These are phyloP conservation scores for Phasianus colchicus DNA, from an alignment of 2,113 vertebrate species.

Conservation along the genomic window DNA sequence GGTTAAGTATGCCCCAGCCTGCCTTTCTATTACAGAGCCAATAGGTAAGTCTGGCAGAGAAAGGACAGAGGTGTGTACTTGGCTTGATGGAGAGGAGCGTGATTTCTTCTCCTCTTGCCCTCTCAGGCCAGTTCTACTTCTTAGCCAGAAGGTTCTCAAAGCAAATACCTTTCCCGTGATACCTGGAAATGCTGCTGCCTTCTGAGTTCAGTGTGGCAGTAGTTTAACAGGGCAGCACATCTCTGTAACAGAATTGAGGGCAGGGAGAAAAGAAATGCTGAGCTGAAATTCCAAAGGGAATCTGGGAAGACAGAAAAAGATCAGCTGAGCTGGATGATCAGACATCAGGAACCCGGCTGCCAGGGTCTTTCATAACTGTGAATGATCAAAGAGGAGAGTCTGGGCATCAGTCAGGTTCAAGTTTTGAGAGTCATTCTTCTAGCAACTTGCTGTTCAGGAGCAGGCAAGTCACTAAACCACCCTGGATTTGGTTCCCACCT, in stretches of 20 bases:
- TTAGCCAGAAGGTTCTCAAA: background rate
- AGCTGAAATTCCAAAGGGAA: background rate
- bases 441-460: slow-evolving; percentile 1
- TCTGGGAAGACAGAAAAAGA: background rate
- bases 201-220: background rate
- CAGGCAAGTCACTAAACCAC: background rate
- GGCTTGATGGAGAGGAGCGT: background rate
- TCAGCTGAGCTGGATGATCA: background rate
- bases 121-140: background rate
- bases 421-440: slow-evolving; percentile 22
- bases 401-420: background rate
- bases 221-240: background rate
- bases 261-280: background rate
- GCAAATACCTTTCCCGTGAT: background rate
- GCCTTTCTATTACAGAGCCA: background rate
- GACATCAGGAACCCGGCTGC: background rate
- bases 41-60: background rate
- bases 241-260: background rate
- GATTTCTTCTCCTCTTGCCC: background rate
- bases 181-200: background rate
- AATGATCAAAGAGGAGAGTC: background rate
- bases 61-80: background rate
- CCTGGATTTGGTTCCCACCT: background rate
- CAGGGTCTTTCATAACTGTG: background rate
- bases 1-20: too few species aligned